Conservation (phyloP, 1,140 invertebrate species). For the Thaumatotibia leucotreta region DNA sequence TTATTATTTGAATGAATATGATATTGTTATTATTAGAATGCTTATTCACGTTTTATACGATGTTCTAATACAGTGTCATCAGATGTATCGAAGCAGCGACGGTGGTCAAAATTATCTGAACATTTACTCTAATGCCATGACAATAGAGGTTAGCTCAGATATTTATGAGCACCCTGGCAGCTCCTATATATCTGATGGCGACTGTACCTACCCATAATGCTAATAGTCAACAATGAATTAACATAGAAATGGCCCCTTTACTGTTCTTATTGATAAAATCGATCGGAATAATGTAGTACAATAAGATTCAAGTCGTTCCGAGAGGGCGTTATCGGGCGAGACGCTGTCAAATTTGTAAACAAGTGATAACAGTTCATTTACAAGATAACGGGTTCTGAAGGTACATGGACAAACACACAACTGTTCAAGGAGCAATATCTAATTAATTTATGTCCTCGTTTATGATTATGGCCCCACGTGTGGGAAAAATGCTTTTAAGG, state of each 20-base stretch:
- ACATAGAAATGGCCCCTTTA: not conserved
- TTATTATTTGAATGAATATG: too few species aligned
- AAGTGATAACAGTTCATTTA: constrained; percentile 35
- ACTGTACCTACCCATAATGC: too few species aligned
- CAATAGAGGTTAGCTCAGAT: too few species aligned
- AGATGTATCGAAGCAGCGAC: too few species aligned
- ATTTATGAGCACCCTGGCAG: too few species aligned
- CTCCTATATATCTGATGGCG: too few species aligned
- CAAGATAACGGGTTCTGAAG: constrained; percentile 29
- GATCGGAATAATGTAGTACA: not conserved
- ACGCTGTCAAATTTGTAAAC: constrained; percentile 57
- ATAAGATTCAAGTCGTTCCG: not conserved
- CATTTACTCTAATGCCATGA: too few species aligned
- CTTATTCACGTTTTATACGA: too few species aligned
- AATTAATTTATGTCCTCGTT: not conserved
- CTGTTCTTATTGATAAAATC: not conserved
- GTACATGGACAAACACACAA: constrained; percentile 7
- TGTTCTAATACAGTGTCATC: too few species aligned
- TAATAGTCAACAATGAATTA: too few species aligned
- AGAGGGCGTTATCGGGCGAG: constrained; percentile 32
- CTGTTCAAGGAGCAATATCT: not conserved
- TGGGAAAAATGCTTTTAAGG: not conserved
- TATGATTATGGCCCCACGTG: not conserved
- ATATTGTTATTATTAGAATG: too few species aligned
- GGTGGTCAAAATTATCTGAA: too few species aligned